These are phyloP conservation scores for Falco rusticolus DNA, from an alignment of 2,797 vertebrate species.

Conservation along the genomic window DNA sequence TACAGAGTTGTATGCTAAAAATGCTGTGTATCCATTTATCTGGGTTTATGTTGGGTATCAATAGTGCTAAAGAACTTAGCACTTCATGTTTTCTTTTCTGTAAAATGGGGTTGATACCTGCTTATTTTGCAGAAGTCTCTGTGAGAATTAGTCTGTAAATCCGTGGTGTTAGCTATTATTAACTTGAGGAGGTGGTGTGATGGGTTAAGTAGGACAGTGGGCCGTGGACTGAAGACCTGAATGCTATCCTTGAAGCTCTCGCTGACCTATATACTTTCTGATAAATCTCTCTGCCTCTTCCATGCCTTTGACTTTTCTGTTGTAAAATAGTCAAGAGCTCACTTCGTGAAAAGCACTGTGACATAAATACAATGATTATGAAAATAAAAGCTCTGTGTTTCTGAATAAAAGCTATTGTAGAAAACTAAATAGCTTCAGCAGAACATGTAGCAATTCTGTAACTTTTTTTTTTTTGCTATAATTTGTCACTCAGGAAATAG, in stretches of 20 bases:
- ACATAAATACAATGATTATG: neutral
- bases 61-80: neutral
- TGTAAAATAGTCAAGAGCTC: neutral
- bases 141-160: conserved; percentile 52
- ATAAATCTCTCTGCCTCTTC: neutral
- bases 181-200: conserved; percentile 23
- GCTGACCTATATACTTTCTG: neutral
- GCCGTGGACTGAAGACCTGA: neutral
- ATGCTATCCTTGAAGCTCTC: neutral
- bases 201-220: conserved; percentile 30
- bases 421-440: neutral
- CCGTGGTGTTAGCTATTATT: conserved; percentile 63
- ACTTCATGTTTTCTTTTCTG: neutral
- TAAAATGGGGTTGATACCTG: conserved; percentile 24
- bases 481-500: neutral
- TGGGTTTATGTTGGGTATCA: neutral
- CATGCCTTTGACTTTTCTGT: neutral
- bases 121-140: conserved; percentile 21
- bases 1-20: neutral
- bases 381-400: neutral
- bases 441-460: neutral
- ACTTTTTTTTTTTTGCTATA: neutral
- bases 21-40: neutral
- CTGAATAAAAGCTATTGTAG: neutral
- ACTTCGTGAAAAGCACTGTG: neutral